Percentiles rank a stretch among this genome's conserved stretches.
phyloP scores from a whole-genome alignment of 2,113 vertebrate species.

The Hyperopisus bebe region DNA sequence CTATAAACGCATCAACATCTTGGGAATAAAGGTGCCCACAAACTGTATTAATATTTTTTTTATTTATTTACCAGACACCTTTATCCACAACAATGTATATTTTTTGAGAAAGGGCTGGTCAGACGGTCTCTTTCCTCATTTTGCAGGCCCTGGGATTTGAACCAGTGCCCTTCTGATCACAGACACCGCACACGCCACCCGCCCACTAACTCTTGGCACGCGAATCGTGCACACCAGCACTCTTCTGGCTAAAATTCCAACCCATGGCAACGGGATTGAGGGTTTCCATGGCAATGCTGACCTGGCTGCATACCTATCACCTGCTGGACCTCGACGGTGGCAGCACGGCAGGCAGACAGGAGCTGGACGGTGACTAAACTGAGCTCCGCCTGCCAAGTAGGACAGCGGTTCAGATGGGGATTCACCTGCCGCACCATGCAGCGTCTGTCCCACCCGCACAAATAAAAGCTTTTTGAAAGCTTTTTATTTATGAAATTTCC shows the following conservation, averaged over 20 bases:
- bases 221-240: neutral
- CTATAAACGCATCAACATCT: neutral
- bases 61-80: neutral
- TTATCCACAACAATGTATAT: neutral
- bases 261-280: neutral
- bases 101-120: neutral
- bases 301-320: neutral
- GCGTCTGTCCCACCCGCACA: neutral
- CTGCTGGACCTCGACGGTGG: neutral
- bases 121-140: neutral
- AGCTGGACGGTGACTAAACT: neutral
- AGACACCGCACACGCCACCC: neutral
- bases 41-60: neutral
- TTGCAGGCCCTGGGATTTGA: neutral
- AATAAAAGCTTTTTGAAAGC: neutral
- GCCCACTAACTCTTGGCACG: neutral
- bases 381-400: neutral
- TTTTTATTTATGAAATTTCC: neutral
- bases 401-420: neutral
- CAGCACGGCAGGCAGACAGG: neutral
- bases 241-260: neutral
- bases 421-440: neutral
- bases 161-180: neutral
- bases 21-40: neutral
- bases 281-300: conserved; percentile 52